Evolutionary conservation across 2,888 invertebrate genomes (phyloP).

Genomic region (Antheraea assamensis): DNA sequence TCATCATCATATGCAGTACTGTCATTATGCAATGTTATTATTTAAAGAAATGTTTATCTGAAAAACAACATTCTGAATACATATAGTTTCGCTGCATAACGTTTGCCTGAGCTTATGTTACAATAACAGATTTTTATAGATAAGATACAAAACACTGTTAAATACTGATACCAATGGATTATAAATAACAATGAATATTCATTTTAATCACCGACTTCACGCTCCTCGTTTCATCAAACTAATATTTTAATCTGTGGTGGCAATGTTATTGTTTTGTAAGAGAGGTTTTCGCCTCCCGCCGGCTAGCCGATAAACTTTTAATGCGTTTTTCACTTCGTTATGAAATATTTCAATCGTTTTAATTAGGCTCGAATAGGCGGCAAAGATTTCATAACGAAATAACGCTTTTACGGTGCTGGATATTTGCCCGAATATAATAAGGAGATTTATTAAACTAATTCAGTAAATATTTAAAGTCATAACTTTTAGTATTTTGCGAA

Average conservation of each 20-base stretch:
- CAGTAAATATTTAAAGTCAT: slow-evolving; percentile 35
- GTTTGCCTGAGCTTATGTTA: neutral
- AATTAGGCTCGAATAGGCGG: slow-evolving; percentile 57
- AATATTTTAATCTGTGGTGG: slow-evolving; percentile 42
- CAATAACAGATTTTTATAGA: neutral
- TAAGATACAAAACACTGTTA: neutral
- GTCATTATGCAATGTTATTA: too few species aligned
- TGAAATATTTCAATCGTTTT: slow-evolving; percentile 66
- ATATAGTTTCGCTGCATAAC: neutral
- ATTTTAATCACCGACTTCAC: slow-evolving; percentile 12
- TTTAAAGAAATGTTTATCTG: neutral
- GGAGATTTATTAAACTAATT: slow-evolving; percentile 46
- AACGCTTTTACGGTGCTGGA: slow-evolving; percentile 42
- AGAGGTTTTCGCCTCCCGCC: slow-evolving; percentile 35
- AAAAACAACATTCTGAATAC: neutral
- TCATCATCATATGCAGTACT: too few species aligned
- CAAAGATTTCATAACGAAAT: slow-evolving; percentile 53
- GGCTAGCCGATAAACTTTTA: slow-evolving; percentile 63
- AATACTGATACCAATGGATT: neutral
- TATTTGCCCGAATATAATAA: slow-evolving; percentile 44
- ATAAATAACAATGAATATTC: slow-evolving; percentile 7
- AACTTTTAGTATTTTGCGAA: slow-evolving; percentile 33
- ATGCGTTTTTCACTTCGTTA: slow-evolving; percentile 71
- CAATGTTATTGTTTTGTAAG: slow-evolving; percentile 49
- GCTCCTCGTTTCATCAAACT: slow-evolving; percentile 12